Evolutionary conservation across 2,888 invertebrate species (phyloP), one percentile per base, ranked within the genome.

Genomic region (Troides helena): DNA sequence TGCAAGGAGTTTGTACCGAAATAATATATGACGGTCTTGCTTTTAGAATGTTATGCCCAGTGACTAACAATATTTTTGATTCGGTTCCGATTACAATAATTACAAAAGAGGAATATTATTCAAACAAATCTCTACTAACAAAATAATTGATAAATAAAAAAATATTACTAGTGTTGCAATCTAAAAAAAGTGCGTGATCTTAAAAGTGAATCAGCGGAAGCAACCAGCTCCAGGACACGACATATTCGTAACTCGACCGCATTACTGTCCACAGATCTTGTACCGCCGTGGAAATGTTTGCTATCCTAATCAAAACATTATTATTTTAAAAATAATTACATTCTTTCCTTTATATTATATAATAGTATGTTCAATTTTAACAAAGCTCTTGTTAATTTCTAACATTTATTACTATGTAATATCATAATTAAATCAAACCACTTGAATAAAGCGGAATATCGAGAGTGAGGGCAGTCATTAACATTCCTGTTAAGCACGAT

Each of bases 181-280:
- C 12, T 46, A 46, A n/a, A n/a, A n/a, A n/a, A n/a, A 46, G 53
- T n/a, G 53, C n/a, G 53, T 18, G 25, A 23, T 3, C 6, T 21
- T 62, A n/a, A 43, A 30, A 30, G 50, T 23, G 25, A 25, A 18
- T 53, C n/a, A n/a, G n/a, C 23, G 30, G 56, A 14, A 59, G 21
- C 39, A 46, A 59, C 59, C 58, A 50, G 68, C 62, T 46, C 23
- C 23, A 67, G 62, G 58, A 65, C 65, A 61, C 67, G 25, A 53
- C 62, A 64, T 64, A 62, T 58, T 50, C 76, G 30, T 53, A 75
- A 72, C 73, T 10, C 65, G 67, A 62, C 72, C 76, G 77, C 77
- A 77, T 63, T 79, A 78, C 75, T 77, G 76, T 72, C 72, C 67
- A 71, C 72, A 70, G 71, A 74, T 75, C 74, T 76, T 75, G 72